These are phyloP conservation scores for Brachionus asplanchnoidis DNA, from an alignment of 1,140 invertebrate species.

Conservation along the genomic window DNA sequence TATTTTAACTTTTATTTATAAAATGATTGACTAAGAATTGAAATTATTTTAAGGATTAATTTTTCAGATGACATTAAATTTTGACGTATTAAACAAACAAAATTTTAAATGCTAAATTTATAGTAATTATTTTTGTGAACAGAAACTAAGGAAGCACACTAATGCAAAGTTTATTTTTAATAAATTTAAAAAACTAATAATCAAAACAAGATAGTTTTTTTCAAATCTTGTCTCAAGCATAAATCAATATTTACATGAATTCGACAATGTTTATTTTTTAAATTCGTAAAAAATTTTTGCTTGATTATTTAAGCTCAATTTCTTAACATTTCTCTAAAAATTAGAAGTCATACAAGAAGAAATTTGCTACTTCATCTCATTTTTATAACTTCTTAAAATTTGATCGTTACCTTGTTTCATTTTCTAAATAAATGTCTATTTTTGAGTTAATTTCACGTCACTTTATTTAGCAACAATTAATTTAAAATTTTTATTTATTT, in stretches of 20 bases:
- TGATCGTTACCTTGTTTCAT: not conserved
- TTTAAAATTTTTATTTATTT: not conserved
- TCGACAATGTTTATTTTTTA: not conserved
- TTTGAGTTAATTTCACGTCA: not conserved
- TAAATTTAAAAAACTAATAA: not conserved
- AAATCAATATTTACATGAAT: not conserved
- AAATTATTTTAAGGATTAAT: not conserved
- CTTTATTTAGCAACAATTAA: not conserved
- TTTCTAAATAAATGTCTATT: not conserved
- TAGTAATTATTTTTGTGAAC: not conserved
- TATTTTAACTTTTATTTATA: no score
- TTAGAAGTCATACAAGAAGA: not conserved
- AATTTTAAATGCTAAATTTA: not conserved
- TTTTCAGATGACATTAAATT: not conserved
- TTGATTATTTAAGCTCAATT: not conserved
- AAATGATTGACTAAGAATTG: no score
- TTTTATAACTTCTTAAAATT: not conserved
- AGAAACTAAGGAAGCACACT: not conserved
- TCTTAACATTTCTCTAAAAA: not conserved
- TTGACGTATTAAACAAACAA: not conserved
- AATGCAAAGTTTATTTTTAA: not conserved
- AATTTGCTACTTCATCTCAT: not conserved
- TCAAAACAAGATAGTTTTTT: not conserved
- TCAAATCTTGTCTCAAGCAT: not conserved
- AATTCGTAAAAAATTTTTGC: not conserved